These are phyloP conservation scores for Nesidiocoris tenuis DNA, from an alignment of 2,888 invertebrate genomes.

Conservation along the genomic window DNA sequence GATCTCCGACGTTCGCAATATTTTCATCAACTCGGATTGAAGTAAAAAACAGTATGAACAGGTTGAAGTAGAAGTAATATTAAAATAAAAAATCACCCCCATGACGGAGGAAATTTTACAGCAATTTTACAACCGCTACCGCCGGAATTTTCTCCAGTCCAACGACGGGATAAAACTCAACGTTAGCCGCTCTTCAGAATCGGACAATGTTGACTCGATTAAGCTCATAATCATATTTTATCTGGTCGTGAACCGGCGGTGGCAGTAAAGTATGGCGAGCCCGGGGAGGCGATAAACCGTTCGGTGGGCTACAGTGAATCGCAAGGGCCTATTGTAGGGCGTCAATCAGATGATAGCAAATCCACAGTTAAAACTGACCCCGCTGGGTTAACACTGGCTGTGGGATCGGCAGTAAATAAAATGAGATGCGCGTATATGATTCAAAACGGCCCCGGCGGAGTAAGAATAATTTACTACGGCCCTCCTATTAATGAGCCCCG, in stretches of 20 bases:
- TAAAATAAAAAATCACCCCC: too few species aligned
- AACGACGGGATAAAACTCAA: too few species aligned
- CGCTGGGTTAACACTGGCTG: conserved; percentile 1
- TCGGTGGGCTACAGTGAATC: neutral
- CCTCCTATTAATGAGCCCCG: conserved; percentile 39
- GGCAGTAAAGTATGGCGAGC: neutral
- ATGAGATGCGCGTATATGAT: conserved; percentile 42
- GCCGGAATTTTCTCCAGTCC: neutral
- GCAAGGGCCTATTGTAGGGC: neutral
- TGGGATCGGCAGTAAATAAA: conserved; percentile 38
- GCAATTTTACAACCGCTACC: neutral
- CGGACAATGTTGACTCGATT: neutral
- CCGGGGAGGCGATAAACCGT: neutral
- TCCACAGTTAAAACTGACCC: conserved; percentile 27
- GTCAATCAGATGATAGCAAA: conserved; percentile 41
- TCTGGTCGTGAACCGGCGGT: neutral
- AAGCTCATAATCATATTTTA: neutral
- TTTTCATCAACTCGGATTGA: too few species aligned
- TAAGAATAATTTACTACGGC: conserved; percentile 44
- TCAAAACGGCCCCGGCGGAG: conserved; percentile 43
- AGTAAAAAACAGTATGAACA: too few species aligned
- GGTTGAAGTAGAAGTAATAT: too few species aligned
- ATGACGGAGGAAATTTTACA: too few species aligned
- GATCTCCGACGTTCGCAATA: too few species aligned
- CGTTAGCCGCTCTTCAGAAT: neutral